Evolutionary conservation across 1,140 invertebrate genomes (phyloP), one percentile per base, ranked within the genome.

Genomic region (Caenorhabditis latens): DNA sequence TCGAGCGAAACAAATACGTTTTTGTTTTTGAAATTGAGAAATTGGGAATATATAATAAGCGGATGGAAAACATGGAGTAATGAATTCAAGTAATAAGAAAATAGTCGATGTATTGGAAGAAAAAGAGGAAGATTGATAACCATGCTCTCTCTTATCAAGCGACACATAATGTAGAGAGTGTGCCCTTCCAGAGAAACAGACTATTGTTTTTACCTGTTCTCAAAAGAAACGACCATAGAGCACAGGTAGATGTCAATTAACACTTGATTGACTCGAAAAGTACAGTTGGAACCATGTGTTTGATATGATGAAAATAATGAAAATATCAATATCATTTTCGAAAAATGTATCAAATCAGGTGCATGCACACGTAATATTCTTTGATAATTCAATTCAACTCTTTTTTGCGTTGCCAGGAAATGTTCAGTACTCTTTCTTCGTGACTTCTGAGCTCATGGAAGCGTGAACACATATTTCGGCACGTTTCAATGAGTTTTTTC

Each of bases 191-290:
- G 46, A 79, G 71, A 79, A 79, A 79, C 46, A 79, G 43, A 46
- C 5, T 48, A n/a, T 50, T 79, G 46, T 79, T 79, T 79, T 79
- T 46, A 79, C 9, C 19, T 40, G 71, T 79, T 79, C 71, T 79
- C 8, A 14, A 79, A 46, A 19, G 4, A 19, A n/a, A 11, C 24
- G 71, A 50, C 24, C 71, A 79, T n/a, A 50, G 43, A 50, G 71
- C 65, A 67, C 8, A 71, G 43, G 16, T 8, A 13, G 24, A 24
- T 4, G n/a, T 50, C 4, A 16, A 79, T 71, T 65, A 24, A 40
- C 32, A 65, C 63, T 65, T 65, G 42, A 46, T 46, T 71, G 67
- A 58, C 57, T 58, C n/a, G n/a, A n/a, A 58, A 63, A 63, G 61
- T 24, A 63, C 61, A 32, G 4, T 63, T 40, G 11, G 50, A 53